These are phyloP conservation scores for Mesocentrotus franciscanus DNA, from an alignment of 53 echinoderm and acorn worm species.

Conservation along the genomic window DNA sequence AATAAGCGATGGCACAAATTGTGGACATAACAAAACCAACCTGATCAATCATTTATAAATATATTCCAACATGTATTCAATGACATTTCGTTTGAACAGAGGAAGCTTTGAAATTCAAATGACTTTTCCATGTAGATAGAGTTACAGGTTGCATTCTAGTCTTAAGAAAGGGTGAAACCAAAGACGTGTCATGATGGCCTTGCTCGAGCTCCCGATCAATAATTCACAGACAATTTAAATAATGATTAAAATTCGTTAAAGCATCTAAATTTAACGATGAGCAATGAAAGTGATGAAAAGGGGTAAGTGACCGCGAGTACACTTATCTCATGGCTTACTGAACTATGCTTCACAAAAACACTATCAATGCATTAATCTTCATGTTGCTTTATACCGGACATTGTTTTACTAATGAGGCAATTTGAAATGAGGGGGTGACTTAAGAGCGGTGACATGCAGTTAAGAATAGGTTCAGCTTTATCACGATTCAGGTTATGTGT, in stretches of 20 bases:
- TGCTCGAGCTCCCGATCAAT: neutral
- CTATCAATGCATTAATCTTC: neutral
- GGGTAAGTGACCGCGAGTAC: conserved; percentile 27
- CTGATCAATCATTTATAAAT: neutral
- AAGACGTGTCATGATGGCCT: neutral
- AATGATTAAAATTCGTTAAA: conserved; percentile 19
- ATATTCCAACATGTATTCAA: conserved; percentile 29
- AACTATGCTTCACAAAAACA: neutral
- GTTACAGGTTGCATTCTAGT: conserved; percentile 11
- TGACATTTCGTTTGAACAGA: neutral
- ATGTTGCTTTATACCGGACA: neutral
- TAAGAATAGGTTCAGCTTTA: neutral
- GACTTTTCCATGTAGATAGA: neutral
- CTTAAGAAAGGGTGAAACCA: neutral
- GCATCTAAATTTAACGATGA: neutral
- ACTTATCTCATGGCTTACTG: neutral
- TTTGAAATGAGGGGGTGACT: neutral
- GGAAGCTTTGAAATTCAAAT: neutral
- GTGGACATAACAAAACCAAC: neutral
- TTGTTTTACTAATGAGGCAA: neutral
- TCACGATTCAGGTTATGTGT: neutral
- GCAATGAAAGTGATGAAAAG: neutral
- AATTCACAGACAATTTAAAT: conserved; percentile 30
- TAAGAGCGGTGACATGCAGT: neutral
- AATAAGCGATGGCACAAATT: neutral